These are phyloP conservation scores for Schrankia costaestrigalis DNA, from an alignment of 2,888 invertebrate species.

Conservation along the genomic window DNA sequence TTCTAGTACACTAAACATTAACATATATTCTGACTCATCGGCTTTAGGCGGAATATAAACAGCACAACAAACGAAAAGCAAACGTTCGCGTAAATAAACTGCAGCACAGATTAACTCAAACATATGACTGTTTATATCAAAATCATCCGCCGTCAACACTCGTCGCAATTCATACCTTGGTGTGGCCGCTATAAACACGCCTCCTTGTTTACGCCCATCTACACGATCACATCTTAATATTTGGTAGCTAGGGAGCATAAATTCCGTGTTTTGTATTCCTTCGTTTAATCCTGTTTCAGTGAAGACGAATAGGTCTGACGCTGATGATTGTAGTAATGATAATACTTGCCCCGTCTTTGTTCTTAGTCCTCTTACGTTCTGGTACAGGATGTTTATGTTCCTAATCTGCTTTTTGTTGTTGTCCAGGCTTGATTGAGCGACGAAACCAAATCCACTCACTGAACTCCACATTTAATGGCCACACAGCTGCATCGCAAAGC, in stretches of 20 bases:
- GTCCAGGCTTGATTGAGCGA: background rate
- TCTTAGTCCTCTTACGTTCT: background rate
- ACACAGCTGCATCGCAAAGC: too few relatives aligned
- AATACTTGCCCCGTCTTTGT: background rate
- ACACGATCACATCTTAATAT: too few relatives aligned
- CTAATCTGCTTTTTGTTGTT: too few relatives aligned
- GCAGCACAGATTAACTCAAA: background rate
- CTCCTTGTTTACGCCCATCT: too few relatives aligned
- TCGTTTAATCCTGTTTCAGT: too few relatives aligned
- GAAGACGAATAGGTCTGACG: too few relatives aligned
- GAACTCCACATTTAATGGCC: background rate
- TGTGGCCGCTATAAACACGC: background rate
- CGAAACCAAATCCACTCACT: background rate
- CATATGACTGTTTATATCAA: background rate
- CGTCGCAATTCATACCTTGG: background rate
- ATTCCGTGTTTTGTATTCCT: too few relatives aligned
- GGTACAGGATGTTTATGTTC: too few relatives aligned
- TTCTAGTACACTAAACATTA: conserved; percentile 6
- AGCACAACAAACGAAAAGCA: conserved; percentile 2
- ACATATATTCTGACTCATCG: conserved; percentile 3
- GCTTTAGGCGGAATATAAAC: conserved; percentile 9
- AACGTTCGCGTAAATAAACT: background rate
- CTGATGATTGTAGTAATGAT: background rate
- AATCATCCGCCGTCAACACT: background rate
- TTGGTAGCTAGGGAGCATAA: too few relatives aligned